These are phyloP conservation scores for Drosophila paracracens DNA, from an alignment of 2,888 invertebrate species.

Conservation along the genomic window DNA sequence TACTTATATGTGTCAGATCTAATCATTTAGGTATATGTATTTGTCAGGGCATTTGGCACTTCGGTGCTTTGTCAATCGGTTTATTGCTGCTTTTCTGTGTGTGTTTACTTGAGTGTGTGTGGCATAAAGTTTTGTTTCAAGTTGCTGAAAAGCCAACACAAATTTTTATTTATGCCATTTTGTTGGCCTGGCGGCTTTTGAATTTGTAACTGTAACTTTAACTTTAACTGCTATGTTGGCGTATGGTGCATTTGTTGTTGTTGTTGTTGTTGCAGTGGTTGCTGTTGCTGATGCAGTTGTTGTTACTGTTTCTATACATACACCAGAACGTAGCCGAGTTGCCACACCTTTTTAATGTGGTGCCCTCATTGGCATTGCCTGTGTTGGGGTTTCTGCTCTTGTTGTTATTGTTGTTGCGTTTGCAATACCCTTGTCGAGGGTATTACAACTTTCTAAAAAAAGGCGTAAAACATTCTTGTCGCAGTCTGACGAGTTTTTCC, in stretches of 20 bases:
- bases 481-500: background rate
- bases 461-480: background rate
- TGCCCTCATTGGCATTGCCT: slow-evolving; percentile 60
- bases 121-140: slow-evolving; percentile 40
- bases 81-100: background rate
- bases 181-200: slow-evolving; percentile 43
- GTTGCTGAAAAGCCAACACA: slow-evolving; percentile 64
- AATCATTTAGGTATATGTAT: background rate
- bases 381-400: slow-evolving; percentile 35
- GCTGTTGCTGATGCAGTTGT: slow-evolving; percentile 20
- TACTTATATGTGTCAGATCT: background rate
- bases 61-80: slow-evolving; percentile 7
- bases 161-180: slow-evolving; percentile 43
- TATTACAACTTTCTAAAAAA: background rate
- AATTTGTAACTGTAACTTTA: slow-evolving; percentile 65
- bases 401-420: slow-evolving; percentile 20
- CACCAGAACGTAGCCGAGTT: slow-evolving; percentile 60
- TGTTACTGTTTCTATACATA: slow-evolving; percentile 30
- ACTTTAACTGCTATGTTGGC: slow-evolving; percentile 56
- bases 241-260: slow-evolving; percentile 43
- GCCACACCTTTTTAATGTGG: slow-evolving; percentile 66
- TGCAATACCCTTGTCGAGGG: slow-evolving; percentile 11
- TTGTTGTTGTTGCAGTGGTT: slow-evolving; percentile 14
- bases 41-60: slow-evolving; percentile 15
- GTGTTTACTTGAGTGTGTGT: slow-evolving; percentile 24